phyloP scores from a whole-genome alignment of 2,888 invertebrate genomes.

The Eilema depressum region DNA sequence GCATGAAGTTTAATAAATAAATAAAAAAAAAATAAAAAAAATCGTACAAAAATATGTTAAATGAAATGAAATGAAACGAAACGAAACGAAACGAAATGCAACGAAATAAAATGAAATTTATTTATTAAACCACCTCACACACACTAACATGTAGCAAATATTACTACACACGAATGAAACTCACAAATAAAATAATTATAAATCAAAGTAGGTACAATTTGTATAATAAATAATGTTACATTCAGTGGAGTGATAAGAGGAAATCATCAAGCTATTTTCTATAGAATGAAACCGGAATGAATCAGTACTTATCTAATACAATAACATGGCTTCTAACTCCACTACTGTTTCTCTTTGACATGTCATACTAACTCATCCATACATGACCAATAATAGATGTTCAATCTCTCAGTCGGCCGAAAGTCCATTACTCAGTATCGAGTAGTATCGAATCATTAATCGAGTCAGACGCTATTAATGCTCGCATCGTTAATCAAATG shows the following conservation, averaged over 20 bases:
- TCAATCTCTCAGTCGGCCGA: conserved; percentile 43
- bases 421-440: conserved; percentile 53
- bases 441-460: conserved; percentile 53
- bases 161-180: too few species aligned
- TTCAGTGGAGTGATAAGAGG: not conserved
- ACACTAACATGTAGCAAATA: too few species aligned
- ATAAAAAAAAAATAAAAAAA: too few species aligned
- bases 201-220: too few species aligned
- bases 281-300: not conserved
- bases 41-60: too few species aligned
- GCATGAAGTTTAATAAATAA: too few species aligned
- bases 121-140: too few species aligned
- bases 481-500: conserved; percentile 49
- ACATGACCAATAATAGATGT: conserved; percentile 44
- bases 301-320: not conserved
- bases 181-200: too few species aligned
- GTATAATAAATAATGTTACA: too few species aligned
- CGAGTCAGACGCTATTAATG: conserved; percentile 45
- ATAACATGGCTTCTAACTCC: not conserved
- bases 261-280: not conserved
- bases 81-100: too few species aligned
- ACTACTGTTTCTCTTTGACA: conserved; percentile 7
- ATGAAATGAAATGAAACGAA: too few species aligned
- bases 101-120: too few species aligned
- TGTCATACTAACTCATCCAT: conserved; percentile 22